Evolutionary conservation across 1,140 invertebrate species (phyloP).

Genomic region (Scaptomyza hsui): DNA sequence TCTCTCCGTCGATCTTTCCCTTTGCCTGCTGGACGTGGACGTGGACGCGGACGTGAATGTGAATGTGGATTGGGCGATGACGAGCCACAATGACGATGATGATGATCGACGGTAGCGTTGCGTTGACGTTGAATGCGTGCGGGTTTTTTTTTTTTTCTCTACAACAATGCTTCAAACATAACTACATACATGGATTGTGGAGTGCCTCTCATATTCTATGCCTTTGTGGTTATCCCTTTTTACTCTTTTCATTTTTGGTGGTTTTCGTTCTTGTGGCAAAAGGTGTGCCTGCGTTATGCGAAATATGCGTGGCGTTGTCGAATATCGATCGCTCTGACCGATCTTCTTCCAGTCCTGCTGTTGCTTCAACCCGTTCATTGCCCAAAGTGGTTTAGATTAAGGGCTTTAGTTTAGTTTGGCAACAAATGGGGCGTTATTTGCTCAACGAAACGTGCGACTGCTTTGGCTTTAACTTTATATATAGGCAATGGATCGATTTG

Average conservation of each 20-base stretch:
- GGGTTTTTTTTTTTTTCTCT: constrained; percentile 25
- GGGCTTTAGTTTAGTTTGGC: constrained; percentile 68
- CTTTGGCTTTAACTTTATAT: constrained; percentile 48
- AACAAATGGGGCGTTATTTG: constrained; percentile 76
- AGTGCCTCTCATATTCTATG: constrained; percentile 45
- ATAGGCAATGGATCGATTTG: constrained; percentile 54
- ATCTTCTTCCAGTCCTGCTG: constrained; percentile 36
- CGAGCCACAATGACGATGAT: constrained; percentile 68
- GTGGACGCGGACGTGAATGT: constrained; percentile 44
- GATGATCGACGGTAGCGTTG: constrained; percentile 74
- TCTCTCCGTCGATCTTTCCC: constrained; percentile 22
- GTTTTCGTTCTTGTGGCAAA: constrained; percentile 38
- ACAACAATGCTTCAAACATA: not conserved
- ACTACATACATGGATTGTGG: not conserved
- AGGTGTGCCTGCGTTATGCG: constrained; percentile 79
- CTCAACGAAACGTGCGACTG: constrained; percentile 78
- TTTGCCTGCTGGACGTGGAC: constrained; percentile 19
- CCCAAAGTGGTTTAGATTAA: constrained; percentile 82
- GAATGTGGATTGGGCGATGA: constrained; percentile 55
- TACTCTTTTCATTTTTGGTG: constrained; percentile 11
- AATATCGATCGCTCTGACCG: constrained; percentile 56
- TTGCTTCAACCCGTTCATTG: constrained; percentile 34
- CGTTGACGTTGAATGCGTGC: constrained; percentile 52
- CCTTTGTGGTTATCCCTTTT: constrained; percentile 48
- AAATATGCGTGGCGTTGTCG: constrained; percentile 78